These are phyloP conservation scores for Microhierax caerulescens DNA, from an alignment of 2,797 vertebrate species.

Conservation along the genomic window DNA sequence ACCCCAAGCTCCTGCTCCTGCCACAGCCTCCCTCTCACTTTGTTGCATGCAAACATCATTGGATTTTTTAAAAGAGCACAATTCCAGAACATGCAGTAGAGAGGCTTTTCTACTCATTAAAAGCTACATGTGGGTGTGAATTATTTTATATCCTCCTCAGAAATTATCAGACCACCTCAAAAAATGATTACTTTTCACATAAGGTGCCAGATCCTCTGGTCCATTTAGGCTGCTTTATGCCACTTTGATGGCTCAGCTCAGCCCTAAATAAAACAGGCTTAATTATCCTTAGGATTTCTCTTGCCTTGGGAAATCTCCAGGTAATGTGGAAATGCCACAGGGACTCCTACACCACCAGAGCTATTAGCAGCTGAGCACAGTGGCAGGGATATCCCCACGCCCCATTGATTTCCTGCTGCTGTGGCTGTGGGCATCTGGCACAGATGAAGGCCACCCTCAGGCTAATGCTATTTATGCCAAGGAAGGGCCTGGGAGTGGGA, in stretches of 20 bases:
- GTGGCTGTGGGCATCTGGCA: constrained; percentile 55
- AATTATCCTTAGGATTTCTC: constrained; percentile 70
- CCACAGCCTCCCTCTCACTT: neutral
- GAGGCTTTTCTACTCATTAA: constrained; percentile 30
- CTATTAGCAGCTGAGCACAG: neutral
- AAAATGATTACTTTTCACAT: constrained; percentile 63
- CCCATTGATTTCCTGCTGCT: constrained; percentile 65
- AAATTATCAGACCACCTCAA: constrained; percentile 57
- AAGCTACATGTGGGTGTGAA: constrained; percentile 48
- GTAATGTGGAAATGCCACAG: constrained; percentile 66
- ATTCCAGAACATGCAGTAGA: neutral
- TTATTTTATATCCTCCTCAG: constrained; percentile 56
- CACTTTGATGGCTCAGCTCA: constrained; percentile 61
- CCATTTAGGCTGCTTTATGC: constrained; percentile 69
- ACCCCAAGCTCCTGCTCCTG: constrained; percentile 40
- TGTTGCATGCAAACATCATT: neutral
- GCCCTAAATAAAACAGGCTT: constrained; percentile 68
- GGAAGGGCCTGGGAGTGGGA: neutral
- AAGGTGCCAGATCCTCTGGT: constrained; percentile 59
- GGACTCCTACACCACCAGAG: constrained; percentile 53
- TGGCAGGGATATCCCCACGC: constrained; percentile 47
- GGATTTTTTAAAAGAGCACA: neutral
- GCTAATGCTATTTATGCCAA: constrained; percentile 42
- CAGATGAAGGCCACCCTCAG: constrained; percentile 24
- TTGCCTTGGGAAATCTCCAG: constrained; percentile 70